Percentiles rank a stretch among this genome's conserved stretches.
phyloP scores from a whole-genome alignment of 2,888 invertebrate genomes.

The Siphlonurus alternatus region DNA sequence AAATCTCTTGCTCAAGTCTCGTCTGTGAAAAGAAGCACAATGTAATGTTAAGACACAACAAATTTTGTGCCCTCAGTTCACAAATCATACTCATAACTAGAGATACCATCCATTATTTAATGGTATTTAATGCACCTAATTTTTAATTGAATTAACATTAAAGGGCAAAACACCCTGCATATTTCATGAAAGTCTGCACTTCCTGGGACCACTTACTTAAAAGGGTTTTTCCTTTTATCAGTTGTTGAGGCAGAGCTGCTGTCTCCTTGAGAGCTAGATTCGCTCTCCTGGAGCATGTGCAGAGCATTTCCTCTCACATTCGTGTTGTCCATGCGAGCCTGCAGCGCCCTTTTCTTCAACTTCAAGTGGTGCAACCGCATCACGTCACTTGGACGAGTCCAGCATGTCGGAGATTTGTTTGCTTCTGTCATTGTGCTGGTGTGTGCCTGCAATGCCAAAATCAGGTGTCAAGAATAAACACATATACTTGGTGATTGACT shows the following conservation, averaged over 20 bases:
- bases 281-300: constrained; percentile 19
- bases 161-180: no score
- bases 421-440: background rate
- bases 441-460: no score
- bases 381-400: constrained; percentile 38
- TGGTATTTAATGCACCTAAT: no score
- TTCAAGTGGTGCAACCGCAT: constrained; percentile 62
- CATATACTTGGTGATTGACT: no score
- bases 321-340: constrained; percentile 37
- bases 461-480: no score
- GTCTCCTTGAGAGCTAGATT: constrained; percentile 20
- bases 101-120: no score
- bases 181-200: no score
- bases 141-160: no score
- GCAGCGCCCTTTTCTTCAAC: constrained; percentile 57
- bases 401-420: constrained; percentile 20
- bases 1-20: constrained; percentile 5
- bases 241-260: constrained; percentile 28
- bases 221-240: constrained; percentile 63
- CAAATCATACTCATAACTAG: background rate
- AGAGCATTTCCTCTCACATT: constrained; percentile 26
- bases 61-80: background rate
- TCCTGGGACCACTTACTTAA: constrained; percentile 28
- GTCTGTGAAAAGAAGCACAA: background rate
- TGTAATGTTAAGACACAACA: background rate